Base-by-base conservation (phyloP, 2,797 vertebrate species). In the Rhynchotus rufescens region DNA sequence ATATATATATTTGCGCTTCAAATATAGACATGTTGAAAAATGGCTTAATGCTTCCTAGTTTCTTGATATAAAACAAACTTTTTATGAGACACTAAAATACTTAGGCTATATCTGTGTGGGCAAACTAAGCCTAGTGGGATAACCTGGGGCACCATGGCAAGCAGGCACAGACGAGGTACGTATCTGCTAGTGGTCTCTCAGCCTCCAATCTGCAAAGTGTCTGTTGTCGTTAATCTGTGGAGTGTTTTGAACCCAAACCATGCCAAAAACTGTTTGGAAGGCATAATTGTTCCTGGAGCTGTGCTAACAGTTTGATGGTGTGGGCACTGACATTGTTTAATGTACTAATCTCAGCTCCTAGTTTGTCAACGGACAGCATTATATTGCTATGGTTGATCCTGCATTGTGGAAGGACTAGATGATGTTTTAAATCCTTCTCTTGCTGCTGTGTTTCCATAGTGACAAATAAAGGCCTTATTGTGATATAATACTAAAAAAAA, bases 271-370 rank as follows among this genome's bases (percentile, higher is more conserved):
- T 65, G 4, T 52, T 56, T 45, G 30, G 21, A 40, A 57, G 59
- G 45, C 13, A 6, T 22, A 38, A 28, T 8, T 0, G 0, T 40
- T 75, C 26, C 78, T 1, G 0, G 51, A 80, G 28, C 4, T 16
- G 23, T 40, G 32, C 23, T 64, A 66, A 36, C 56, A 69, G 44
- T 51, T 81, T 40, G 0, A 1, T 68, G 44, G 19, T 51, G 21
- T 15, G 25, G 54, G 25, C 32, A 16, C 32, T 21, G 77, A 52
- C 61, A 56, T 16, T 0, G 0, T 62, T 75, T 45, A 26, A 12
- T 28, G 47, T 49, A n/a, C 20, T 6, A 78, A 30, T 72, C 60
- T 69, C 76, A 6, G 14, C 16, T 67, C 57, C 49, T 73, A 80
- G 1, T 15, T 40, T 74, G 57, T 52, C 49, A 62, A 38, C 2